phyloP scores from a whole-genome alignment of 2,888 invertebrate species.

The Reticulitermes lucifugus region DNA sequence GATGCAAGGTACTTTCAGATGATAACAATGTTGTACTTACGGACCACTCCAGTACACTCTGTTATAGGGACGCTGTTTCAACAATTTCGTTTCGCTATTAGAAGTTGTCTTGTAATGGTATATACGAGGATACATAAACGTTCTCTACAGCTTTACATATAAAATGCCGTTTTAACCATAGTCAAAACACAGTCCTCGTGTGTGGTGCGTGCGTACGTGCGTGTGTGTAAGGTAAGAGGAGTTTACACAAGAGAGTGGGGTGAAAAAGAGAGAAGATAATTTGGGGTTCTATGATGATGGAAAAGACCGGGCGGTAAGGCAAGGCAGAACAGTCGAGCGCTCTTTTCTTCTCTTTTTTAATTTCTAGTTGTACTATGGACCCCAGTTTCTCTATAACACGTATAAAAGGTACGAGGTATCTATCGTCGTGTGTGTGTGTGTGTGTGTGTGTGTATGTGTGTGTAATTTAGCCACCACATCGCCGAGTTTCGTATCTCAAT shows the following conservation, averaged over 20 bases:
- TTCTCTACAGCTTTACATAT: conserved; percentile 29
- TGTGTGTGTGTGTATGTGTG: not conserved
- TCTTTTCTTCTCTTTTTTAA: conserved; percentile 12
- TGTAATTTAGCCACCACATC: conserved; percentile 30
- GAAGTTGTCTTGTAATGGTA: conserved; percentile 37
- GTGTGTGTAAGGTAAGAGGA: not conserved
- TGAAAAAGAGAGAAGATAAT: conserved; percentile 34
- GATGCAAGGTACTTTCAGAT: conserved; percentile 17
- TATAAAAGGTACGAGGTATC: conserved; percentile 31
- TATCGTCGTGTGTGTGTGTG: not conserved
- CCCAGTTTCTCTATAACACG: conserved; percentile 12
- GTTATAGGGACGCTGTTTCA: conserved; percentile 26
- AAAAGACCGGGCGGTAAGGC: conserved; percentile 37
- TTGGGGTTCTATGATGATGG: conserved; percentile 33
- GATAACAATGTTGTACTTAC: conserved; percentile 31
- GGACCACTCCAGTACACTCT: not conserved
- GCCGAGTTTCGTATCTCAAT: conserved; percentile 50
- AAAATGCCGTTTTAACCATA: conserved; percentile 38
- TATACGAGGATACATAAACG: conserved; percentile 18
- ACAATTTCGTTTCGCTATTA: conserved; percentile 35
- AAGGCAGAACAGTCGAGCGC: conserved; percentile 25
- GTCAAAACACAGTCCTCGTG: conserved; percentile 24
- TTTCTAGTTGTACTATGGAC: conserved; percentile 20
- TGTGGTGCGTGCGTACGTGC: not conserved
- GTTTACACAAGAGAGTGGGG: conserved; percentile 21